Evolutionary conservation across 2,113 vertebrate species (phyloP), one percentile per base, ranked within the genome.

Genomic region (Rattus norvegicus): DNA sequence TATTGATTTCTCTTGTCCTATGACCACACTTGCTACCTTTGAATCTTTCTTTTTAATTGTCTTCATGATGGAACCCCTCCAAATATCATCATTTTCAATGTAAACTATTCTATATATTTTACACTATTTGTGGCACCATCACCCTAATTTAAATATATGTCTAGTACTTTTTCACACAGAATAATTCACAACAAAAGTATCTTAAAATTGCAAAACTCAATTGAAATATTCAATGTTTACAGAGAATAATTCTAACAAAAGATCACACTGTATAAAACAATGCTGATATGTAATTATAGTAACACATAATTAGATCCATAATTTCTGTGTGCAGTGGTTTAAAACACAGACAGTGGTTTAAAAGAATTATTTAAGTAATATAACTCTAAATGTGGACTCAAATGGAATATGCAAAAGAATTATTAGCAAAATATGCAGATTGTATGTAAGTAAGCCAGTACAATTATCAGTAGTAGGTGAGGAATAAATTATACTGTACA

Each of bases 141-240:
- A 12, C 8, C 85, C 47, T 70, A 65, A 5, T 0, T 8, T 63
- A 4, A 3, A 4, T 13, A 61, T 17, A 39, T 54, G 52, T 28
- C 8, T 77, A 30, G 54, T 70, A 20, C 8, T 83, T 89, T 6
- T 79, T 89, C 67, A 81, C 67, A 72, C 61, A 24, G 2, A 5
- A 73, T 5, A 95, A 73, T 83, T 16, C 10, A 72, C 77, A 13
- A 22, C 33, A 73, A 93, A 76, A 56, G 49, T 72, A 36, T 59
- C 61, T 69, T 67, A 84, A 1, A 54, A 52, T 89, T 65, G 10
- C 65, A 92, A 92, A 90, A 52, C 13, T 69, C 5, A 88, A 65
- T 91, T 54, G 72, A 86, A 89, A 85, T 73, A 67, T 75, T 19
- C 88, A 85, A 39, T 28, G 17, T 81, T 79, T 91, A 76, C 86